Conservation (phyloP, 2,888 invertebrate species). For the Apodemia mormo region DNA sequence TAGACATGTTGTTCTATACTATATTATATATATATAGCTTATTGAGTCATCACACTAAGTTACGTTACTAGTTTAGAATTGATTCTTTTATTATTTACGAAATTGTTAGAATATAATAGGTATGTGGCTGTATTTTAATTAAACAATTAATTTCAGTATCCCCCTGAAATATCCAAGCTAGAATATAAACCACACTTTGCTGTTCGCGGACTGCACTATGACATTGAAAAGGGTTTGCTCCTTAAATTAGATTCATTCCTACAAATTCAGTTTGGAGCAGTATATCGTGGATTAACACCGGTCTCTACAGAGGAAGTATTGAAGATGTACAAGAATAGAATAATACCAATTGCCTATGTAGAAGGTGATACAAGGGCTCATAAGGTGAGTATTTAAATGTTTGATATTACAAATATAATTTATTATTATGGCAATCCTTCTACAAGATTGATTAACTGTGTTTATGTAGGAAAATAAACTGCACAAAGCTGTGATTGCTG, state of each 20-base stretch:
- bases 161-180: conserved; percentile 88
- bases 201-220: conserved; percentile 98
- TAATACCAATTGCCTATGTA: conserved; percentile 93
- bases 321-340: conserved; percentile 90
- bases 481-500: too few species aligned
- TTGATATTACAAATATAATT: too few species aligned
- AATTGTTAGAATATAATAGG: too few species aligned
- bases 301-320: conserved; percentile 93
- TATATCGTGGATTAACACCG: conserved; percentile 92
- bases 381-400: conserved; percentile 76
- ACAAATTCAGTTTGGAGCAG: conserved; percentile 97
- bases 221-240: conserved; percentile 95
- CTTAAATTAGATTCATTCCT: conserved; percentile 97
- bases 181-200: conserved; percentile 97
- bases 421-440: too few species aligned
- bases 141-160: conserved; percentile 86
- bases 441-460: too few species aligned
- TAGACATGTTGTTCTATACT: too few species aligned
- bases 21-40: too few species aligned
- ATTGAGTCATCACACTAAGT: too few species aligned
- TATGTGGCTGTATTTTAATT: conserved; percentile 6
- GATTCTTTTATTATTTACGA: too few species aligned
- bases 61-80: too few species aligned
- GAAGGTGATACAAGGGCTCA: conserved; percentile 88
- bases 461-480: too few species aligned